Conservation (phyloP, 2,888 invertebrate genomes). For the Coronaproctus castanopsis region DNA sequence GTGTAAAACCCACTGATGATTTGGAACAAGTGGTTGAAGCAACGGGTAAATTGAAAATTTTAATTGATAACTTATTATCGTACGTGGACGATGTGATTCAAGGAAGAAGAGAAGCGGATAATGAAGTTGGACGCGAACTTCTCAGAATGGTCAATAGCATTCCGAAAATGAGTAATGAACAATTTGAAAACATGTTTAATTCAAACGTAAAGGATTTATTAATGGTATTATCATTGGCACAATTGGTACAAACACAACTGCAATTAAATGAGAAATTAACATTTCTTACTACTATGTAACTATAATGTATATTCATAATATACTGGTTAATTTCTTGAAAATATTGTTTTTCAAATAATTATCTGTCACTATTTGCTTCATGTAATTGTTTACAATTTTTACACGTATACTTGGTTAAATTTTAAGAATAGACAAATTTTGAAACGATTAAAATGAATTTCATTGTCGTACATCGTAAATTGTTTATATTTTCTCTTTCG, state of each 20-base stretch:
- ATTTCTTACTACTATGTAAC: conserved; percentile 33
- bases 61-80: conserved; percentile 33
- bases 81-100: conserved; percentile 87
- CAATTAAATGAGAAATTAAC: conserved; percentile 91
- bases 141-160: conserved; percentile 79
- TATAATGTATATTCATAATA: too few species aligned
- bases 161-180: conserved; percentile 71
- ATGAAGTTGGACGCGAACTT: conserved; percentile 72
- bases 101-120: conserved; percentile 53
- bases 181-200: conserved; percentile 87
- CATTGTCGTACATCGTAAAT: too few species aligned
- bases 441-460: too few species aligned
- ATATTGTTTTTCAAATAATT: too few species aligned
- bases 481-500: too few species aligned
- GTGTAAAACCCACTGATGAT: conserved; percentile 32
- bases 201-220: conserved; percentile 90
- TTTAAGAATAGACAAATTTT: too few species aligned
- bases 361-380: too few species aligned
- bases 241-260: conserved; percentile 87
- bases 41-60: conserved; percentile 47
- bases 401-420: too few species aligned
- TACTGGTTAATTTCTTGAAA: too few species aligned
- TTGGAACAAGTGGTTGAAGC: conserved; percentile 71
- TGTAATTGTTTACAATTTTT: too few species aligned
- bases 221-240: conserved; percentile 91